Conservation (phyloP, 2,113 vertebrate species). For the Prunella himalayana region DNA sequence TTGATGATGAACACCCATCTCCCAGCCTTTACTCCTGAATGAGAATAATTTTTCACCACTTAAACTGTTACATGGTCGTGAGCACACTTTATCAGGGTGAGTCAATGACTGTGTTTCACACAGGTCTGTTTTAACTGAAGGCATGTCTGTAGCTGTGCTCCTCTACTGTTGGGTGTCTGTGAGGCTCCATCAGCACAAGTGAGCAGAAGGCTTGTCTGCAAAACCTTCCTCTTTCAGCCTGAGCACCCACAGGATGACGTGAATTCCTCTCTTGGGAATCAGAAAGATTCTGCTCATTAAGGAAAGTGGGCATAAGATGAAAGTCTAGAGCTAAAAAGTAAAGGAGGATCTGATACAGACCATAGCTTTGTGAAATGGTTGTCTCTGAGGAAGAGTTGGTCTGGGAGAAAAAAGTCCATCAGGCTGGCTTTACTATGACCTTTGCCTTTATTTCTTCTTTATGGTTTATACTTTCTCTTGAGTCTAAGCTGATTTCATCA, state of each 20-base stretch:
- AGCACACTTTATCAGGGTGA: not conserved
- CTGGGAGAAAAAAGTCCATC: not conserved
- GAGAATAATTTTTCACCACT: not conserved
- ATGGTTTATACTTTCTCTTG: not conserved
- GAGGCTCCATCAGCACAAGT: not conserved
- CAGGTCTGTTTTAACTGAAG: not conserved
- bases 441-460: not conserved
- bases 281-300: not conserved
- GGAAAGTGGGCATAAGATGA: not conserved
- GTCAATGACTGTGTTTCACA: not conserved
- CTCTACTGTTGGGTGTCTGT: not conserved
- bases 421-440: not conserved
- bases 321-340: not conserved
- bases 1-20: not conserved
- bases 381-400: not conserved
- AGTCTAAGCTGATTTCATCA: not conserved
- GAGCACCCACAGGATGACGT: not conserved
- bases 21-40: not conserved
- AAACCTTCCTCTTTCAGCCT: not conserved
- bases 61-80: accelerated
- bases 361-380: not conserved
- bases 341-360: not conserved
- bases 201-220: not conserved
- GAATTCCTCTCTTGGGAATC: not conserved
- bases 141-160: not conserved